Evolutionary conservation across 2,797 vertebrate species (phyloP).

Genomic region (Chelon auratus): DNA sequence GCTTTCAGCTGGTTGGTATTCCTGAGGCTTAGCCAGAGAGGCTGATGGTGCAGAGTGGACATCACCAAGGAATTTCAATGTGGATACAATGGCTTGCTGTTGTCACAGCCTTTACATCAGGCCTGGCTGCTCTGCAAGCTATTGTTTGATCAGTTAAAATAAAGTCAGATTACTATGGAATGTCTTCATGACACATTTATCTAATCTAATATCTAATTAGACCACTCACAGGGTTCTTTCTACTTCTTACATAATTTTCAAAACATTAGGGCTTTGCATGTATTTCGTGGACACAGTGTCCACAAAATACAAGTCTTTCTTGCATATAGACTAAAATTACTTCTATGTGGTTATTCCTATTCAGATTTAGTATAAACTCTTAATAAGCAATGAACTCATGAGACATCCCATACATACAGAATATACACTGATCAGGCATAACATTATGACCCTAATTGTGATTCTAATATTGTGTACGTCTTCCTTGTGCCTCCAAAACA

Average conservation of each 20-base stretch:
- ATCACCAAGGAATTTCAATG: constrained; percentile 80
- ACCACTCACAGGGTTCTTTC: background rate
- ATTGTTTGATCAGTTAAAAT: constrained; percentile 17
- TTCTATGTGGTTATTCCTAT: too few relatives aligned
- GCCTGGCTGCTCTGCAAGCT: constrained; percentile 18
- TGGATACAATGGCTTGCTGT: constrained; percentile 52
- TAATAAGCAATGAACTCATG: too few relatives aligned
- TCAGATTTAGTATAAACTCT: too few relatives aligned
- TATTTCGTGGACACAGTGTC: background rate
- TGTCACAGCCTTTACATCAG: constrained; percentile 45
- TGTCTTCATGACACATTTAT: background rate
- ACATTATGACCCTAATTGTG: too few relatives aligned
- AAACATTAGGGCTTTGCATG: background rate
- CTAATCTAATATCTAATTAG: background rate
- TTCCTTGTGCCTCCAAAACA: too few relatives aligned
- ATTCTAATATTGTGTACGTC: too few relatives aligned
- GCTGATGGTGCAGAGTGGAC: constrained; percentile 79
- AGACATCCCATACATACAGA: too few relatives aligned
- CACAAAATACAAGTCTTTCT: too few relatives aligned
- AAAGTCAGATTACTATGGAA: background rate
- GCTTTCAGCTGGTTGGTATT: constrained; percentile 79
- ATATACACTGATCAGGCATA: too few relatives aligned
- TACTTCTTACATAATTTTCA: background rate
- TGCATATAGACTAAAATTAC: background rate
- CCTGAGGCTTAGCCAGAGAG: constrained; percentile 73